Evolutionary conservation across 2,797 vertebrate species (phyloP), one percentile per base, ranked within the genome.

Genomic region (Leptoclinus maculatus): DNA sequence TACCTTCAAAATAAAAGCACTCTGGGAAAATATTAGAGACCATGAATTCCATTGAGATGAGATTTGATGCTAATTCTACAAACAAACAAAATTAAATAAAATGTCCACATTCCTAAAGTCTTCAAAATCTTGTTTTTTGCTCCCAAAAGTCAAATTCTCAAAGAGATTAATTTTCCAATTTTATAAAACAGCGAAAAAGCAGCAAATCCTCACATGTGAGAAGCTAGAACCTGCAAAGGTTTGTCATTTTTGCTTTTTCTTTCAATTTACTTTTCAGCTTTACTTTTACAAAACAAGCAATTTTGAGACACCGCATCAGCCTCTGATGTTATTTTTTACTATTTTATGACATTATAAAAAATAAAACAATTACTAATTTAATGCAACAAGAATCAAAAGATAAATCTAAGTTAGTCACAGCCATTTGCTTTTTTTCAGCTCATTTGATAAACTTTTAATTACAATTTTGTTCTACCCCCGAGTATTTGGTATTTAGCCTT

Each of bases 1-100:
- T n/a, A 9, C 60, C 23, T 87, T 87, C 89, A 92, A 71, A 92
- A 80, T 91, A 93, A 93, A 85, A 86, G 73, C 67, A 34, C 3
- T 8, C 51, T 12, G 21, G 32, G 11, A 3, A 9, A 27, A 21
- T 17, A 25, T 54, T 53, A 3, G 4, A 7, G n/a, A 7, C 8
- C 3, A 1, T 78, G 0, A 23, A 56, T 21, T 45, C 5, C 2
- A 39, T 32, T 17, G 7, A 68, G 3, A 29, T 66, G 1, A 49
- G 0, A 49, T 56, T 32, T 29, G 3, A 32, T 4, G 1, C 32
- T 13, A 10, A 57, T 56, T 41, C 6, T 34, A 34, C 32, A 7
- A 38, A 54, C 14, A 17, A 38, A 4, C 16, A 21, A 11, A 23
- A 23, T 23, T 2, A 3, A n/a, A 8, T 21, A 9, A 9, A 21